phyloP scores from a whole-genome alignment of 2,797 vertebrate genomes.

The Decapterus maruadsi region DNA sequence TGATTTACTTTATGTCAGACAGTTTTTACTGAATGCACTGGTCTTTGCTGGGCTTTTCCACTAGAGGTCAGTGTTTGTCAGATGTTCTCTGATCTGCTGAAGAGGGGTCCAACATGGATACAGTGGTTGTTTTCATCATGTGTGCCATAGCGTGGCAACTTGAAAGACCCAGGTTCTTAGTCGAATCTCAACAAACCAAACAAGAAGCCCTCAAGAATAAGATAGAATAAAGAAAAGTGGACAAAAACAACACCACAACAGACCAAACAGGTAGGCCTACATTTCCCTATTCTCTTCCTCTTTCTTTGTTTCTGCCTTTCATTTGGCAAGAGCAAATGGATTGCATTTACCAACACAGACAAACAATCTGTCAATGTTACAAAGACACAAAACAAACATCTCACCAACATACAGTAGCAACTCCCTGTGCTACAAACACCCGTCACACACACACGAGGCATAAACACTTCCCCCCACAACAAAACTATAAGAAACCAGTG shows the following conservation, averaged over 20 bases:
- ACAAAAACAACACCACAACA: conserved; percentile 21
- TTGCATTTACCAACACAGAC: conserved; percentile 28
- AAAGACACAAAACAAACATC: conserved; percentile 38
- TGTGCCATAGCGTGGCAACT: conserved; percentile 37
- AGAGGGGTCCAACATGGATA: conserved; percentile 7
- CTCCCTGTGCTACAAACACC: conserved; percentile 38
- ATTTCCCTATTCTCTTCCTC: neutral
- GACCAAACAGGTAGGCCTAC: conserved; percentile 13
- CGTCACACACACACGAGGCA: conserved; percentile 29
- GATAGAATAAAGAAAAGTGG: conserved; percentile 22
- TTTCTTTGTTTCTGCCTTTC: conserved; percentile 22
- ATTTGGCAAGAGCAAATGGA: conserved; percentile 33
- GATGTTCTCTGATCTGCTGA: conserved; percentile 25
- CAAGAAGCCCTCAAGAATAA: conserved; percentile 8
- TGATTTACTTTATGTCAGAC: conserved; percentile 10
- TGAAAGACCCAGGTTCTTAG: conserved; percentile 16
- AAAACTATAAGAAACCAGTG: conserved; percentile 62
- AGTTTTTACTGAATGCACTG: neutral
- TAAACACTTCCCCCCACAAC: conserved; percentile 42
- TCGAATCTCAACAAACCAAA: conserved; percentile 10
- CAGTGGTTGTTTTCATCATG: conserved; percentile 16
- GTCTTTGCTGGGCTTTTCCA: conserved; percentile 53
- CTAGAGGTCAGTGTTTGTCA: conserved; percentile 74
- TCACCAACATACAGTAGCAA: conserved; percentile 31
- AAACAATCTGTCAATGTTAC: conserved; percentile 57